Evolutionary conservation across 1,140 invertebrate genomes (phyloP).

Genomic region (Pseudomyrmex pallidus): DNA sequence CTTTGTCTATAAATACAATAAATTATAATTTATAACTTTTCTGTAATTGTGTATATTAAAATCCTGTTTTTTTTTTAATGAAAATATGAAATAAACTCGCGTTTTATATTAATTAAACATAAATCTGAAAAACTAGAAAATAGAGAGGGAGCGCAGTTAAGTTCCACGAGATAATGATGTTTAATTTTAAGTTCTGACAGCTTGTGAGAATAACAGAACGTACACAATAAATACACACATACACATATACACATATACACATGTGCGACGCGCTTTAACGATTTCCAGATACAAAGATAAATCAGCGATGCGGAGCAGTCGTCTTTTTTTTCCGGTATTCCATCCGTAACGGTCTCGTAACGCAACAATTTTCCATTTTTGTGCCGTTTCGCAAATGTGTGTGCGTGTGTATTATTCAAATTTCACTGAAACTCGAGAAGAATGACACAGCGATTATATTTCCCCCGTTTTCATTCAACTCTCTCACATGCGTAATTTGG

Average conservation of each 20-base stretch:
- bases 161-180: background rate
- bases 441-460: background rate
- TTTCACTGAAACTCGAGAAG: slow-evolving; percentile 23
- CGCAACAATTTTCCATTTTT: background rate
- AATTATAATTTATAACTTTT: too few relatives aligned
- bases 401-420: background rate
- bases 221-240: too few relatives aligned
- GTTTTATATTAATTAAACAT: background rate
- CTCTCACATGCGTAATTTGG: background rate
- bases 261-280: background rate
- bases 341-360: background rate
- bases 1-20: too few relatives aligned
- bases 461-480: background rate
- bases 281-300: background rate
- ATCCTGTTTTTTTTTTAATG: background rate
- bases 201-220: too few relatives aligned
- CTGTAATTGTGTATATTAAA: background rate
- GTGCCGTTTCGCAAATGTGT: background rate
- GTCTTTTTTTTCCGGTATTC: background rate
- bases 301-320: background rate
- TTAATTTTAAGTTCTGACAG: background rate
- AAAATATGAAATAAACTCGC: background rate
- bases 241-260: too few relatives aligned
- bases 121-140: too few relatives aligned
- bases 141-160: background rate